Base-by-base conservation (phyloP, 2,888 invertebrate genomes). In the Pristionchus exspectatus region DNA sequence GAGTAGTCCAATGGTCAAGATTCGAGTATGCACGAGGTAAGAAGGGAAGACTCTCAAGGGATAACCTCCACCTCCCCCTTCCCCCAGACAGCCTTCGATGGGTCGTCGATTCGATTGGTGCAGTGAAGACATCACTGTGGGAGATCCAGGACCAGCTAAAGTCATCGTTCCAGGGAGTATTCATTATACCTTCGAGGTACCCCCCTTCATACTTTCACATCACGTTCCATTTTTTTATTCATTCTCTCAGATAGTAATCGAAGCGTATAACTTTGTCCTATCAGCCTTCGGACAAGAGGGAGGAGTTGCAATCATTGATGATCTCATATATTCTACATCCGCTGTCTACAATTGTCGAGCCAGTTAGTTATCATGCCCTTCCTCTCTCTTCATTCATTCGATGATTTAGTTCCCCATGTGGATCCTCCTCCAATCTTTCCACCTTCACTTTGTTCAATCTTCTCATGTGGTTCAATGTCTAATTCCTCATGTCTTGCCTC, bases 271-370 rank as follows among this genome's bases (percentile, higher is more conserved):
- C 59, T 94, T 94, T 83, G 89, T 90, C 3, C 91, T 93, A 44
- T 92, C 94, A 86, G 92, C 93, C 9, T 94, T 94, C 88, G 94
- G 94, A 2, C 90, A 92, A 56, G 91, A 93, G 86, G 94, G 94
- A 24, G 94, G 94, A 30, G 93, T 92, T 12, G 93, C 93, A 0
- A 93, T 92, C 33, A 90, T 94, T 63, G 94, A 94, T 87, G 93
- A 94, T 87, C 92, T 94, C 27, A 90, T 90, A 9, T 94, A 94
- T 87, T 92, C 92, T 33, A 90, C 94, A 0, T 72, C 90, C 2
- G 90, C 91, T 18, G 92, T 93, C 72, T 92, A 91, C 86, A 88
- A 93, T 38, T 93, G 93, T 89, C 63, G 89, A 74, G 90, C 91
- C 88, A 85, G 93, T 93, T 16, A 50, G 81, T 24, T 54, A 0